These are phyloP conservation scores for Lepidonotus clava DNA, from an alignment of 2,888 invertebrate genomes.

Conservation along the genomic window DNA sequence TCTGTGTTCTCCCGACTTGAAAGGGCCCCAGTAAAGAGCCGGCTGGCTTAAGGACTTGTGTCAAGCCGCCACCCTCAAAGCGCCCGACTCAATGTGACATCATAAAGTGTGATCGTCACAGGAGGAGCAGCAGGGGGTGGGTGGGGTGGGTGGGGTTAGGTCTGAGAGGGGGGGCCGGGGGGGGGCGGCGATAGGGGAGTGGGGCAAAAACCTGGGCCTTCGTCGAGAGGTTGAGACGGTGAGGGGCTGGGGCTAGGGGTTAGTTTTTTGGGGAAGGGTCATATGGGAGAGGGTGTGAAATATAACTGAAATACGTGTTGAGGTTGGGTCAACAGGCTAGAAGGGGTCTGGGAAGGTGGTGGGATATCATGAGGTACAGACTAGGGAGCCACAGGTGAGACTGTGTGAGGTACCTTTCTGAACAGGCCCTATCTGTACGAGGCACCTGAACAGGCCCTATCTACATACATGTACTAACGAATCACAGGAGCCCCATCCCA, in stretches of 20 bases:
- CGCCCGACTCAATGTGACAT: constrained; percentile 17
- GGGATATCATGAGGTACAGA: too few relatives aligned
- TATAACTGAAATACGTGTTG: constrained; percentile 2
- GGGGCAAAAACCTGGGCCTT: not conserved
- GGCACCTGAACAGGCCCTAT: too few relatives aligned
- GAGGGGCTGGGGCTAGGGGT: not conserved
- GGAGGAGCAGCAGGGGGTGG: not conserved
- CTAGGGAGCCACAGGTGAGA: too few relatives aligned
- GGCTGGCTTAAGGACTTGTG: constrained; percentile 46
- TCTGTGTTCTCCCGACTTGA: constrained; percentile 25
- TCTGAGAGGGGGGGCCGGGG: not conserved
- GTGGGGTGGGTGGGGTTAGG: not conserved
- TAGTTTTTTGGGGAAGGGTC: not conserved
- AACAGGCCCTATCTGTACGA: too few relatives aligned
- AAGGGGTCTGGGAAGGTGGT: too few relatives aligned
- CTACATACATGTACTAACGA: too few relatives aligned
- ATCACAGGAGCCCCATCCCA: too few relatives aligned
- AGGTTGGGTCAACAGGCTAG: too few relatives aligned
- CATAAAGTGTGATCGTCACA: constrained; percentile 31
- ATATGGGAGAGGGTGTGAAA: not conserved
- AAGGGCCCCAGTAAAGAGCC: constrained; percentile 16
- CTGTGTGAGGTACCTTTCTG: too few relatives aligned
- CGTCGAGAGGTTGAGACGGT: not conserved
- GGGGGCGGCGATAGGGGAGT: not conserved
- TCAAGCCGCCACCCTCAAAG: constrained; percentile 25